Evolutionary conservation across 1,140 invertebrate species (phyloP).

Genomic region (Bacillus rossius): DNA sequence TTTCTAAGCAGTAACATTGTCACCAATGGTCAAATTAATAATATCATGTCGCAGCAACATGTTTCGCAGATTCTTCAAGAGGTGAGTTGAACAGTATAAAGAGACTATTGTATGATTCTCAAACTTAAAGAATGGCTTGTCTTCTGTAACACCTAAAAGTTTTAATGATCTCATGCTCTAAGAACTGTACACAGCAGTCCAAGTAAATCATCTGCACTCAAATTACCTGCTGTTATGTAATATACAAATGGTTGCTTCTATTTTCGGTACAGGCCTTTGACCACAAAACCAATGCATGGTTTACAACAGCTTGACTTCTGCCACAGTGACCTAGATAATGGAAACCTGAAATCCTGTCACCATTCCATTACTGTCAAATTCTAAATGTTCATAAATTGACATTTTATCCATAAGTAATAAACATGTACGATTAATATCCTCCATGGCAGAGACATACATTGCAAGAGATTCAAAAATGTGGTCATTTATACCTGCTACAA

Average conservation of each 20-base stretch:
- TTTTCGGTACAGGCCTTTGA: background rate
- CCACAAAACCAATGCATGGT: conserved; percentile 8
- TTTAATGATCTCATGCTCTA: background rate
- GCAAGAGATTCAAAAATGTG: too few species aligned
- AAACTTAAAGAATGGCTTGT: too few species aligned
- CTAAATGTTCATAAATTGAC: too few species aligned
- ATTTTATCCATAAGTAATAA: too few species aligned
- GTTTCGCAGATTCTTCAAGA: background rate
- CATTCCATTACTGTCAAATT: too few species aligned
- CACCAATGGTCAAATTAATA: background rate
- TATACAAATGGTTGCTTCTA: conserved; percentile 13
- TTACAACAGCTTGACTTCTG: background rate
- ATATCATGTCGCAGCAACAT: background rate
- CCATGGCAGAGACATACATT: too few species aligned
- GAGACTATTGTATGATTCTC: too few species aligned
- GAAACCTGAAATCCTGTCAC: too few species aligned
- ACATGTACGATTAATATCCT: too few species aligned
- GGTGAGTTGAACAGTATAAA: too few species aligned
- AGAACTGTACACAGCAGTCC: background rate
- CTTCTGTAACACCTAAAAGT: too few species aligned
- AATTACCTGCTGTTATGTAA: conserved; percentile 1
- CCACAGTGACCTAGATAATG: background rate
- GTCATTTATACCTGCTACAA: too few species aligned
- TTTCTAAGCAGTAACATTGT: background rate
- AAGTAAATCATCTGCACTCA: background rate